Conservation (phyloP, 2,797 vertebrate genomes). For the Myotis myotis region DNA sequence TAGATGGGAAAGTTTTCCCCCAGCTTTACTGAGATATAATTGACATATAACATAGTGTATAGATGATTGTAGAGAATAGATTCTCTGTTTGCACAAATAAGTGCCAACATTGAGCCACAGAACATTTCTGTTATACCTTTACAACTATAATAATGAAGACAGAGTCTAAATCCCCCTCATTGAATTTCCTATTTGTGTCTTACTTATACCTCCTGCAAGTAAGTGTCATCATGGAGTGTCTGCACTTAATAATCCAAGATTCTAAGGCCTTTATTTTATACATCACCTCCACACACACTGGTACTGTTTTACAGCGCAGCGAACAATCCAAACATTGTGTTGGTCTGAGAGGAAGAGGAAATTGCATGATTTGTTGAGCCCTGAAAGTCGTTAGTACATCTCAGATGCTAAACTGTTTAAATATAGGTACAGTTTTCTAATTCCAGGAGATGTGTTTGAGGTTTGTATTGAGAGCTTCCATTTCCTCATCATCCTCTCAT, state of each 20-base stretch:
- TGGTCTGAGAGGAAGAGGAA: not conserved
- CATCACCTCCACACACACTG: not conserved
- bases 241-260: not conserved
- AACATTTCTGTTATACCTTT: not conserved
- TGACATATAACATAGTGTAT: not conserved
- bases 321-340: not conserved
- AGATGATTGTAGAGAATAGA: not conserved
- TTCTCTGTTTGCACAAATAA: not conserved
- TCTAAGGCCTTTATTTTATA: not conserved
- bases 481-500: not conserved
- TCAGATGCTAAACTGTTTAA: not conserved
- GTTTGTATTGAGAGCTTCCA: not conserved
- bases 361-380: not conserved
- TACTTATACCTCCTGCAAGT: not conserved
- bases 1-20: not conserved
- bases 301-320: not conserved
- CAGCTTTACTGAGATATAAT: not conserved
- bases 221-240: not conserved
- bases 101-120: not conserved
- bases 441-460: not conserved
- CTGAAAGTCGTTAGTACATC: not conserved
- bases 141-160: not conserved
- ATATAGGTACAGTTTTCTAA: not conserved
- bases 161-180: not conserved
- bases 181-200: not conserved